Base-by-base conservation (phyloP, 2,113 vertebrate species). In the Telmatochromis sp. region DNA sequence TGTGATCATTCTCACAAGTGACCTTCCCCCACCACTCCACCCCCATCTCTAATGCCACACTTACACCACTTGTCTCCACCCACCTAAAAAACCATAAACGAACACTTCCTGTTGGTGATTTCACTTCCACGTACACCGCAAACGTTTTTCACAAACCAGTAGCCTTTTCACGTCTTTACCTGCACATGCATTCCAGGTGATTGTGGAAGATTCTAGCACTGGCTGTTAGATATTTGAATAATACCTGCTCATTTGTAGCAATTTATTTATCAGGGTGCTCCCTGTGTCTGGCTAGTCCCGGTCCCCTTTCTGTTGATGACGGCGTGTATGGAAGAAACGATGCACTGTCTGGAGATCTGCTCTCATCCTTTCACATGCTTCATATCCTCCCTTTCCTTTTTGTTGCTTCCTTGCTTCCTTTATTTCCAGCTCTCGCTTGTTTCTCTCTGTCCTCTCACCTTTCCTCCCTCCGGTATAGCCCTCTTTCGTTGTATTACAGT, bases 331-430 rank as follows among this genome's bases (percentile, higher is more conserved):
- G 88, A 93, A 95, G 93, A 95, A 95, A 93, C 89, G 85, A 58
- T 75, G 89, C 70, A 58, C 80, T 94, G 92, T 96, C 84, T 82
- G 68, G 83, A 86, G 94, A 90, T 92, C 91, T 93, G 75, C 90
- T 87, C 51, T 79, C 10, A 26, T 85, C 54, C 51, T 49, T 55
- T 68, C 80, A n/a, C 28, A 54, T 13, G 13, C 9, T 28, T 83
- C 31, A 13, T 65, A 23, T 79, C 83, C 81, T 86, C 70, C 35
- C 28, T 53, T 87, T 49, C 68, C 21, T 80, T 83, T 80, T 82
- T 23, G 6, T 83, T 54, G n/a, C n/a, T 54, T 81, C 28, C 84
- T 82, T 81, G 86, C 80, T 80, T 91, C 88, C 47, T 90, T 91
- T 90, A 85, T 81, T 91, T 78, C 45, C 65, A 47, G 75, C 87